Evolutionary conservation across 1,140 invertebrate species (phyloP).

Genomic region (Drosophila nigrodunni): DNA sequence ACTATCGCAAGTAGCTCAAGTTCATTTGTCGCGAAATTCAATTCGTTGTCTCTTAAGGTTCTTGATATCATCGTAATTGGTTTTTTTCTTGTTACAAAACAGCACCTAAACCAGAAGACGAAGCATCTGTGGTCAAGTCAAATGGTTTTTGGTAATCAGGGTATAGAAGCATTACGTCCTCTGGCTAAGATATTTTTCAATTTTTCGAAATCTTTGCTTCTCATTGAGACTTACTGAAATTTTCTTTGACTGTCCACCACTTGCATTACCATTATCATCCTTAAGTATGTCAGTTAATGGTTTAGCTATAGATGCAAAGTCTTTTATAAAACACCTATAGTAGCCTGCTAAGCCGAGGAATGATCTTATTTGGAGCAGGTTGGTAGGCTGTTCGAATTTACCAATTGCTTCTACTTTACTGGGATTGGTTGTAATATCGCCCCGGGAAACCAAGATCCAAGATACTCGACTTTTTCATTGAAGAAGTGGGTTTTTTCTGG

Average conservation of each 20-base stretch:
- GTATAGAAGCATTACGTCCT: too few relatives aligned
- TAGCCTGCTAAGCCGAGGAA: neutral
- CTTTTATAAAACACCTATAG: neutral
- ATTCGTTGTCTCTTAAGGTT: neutral
- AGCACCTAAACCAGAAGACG: neutral
- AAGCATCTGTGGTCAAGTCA: conserved; percentile 2
- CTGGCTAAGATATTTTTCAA: neutral
- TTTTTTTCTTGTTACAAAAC: neutral
- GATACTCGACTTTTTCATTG: conserved; percentile 41
- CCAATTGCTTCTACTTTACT: conserved; percentile 4
- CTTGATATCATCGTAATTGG: neutral
- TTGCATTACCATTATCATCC: conserved; percentile 12
- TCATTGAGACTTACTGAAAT: conserved; percentile 8
- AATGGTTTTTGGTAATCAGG: neutral
- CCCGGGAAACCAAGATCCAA: conserved; percentile 17
- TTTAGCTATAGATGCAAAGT: conserved; percentile 3
- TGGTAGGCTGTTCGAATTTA: conserved; percentile 1
- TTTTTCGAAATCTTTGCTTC: neutral
- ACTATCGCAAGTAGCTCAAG: too few relatives aligned
- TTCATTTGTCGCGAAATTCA: conserved; percentile 3
- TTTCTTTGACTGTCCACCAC: conserved; percentile 16
- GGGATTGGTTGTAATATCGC: conserved; percentile 5
- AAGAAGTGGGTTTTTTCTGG: conserved; percentile 82
- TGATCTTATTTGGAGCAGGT: conserved; percentile 5
- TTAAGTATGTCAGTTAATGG: conserved; percentile 8